Evolutionary conservation across 2,888 invertebrate genomes (phyloP).

Genomic region (Thumatha senex): DNA sequence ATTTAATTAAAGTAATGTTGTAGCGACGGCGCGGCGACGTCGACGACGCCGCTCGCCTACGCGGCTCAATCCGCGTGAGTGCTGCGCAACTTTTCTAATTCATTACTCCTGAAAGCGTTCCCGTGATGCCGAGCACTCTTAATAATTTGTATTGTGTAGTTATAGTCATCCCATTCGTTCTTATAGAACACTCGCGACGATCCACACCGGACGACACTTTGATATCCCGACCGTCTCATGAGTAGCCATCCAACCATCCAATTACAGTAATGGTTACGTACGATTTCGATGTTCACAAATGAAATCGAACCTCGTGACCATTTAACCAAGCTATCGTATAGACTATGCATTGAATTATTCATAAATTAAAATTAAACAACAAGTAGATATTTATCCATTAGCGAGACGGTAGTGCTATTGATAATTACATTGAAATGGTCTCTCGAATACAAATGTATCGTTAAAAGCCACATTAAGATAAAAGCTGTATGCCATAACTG

Average conservation of each 20-base stretch:
- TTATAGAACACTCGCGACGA: slow-evolving; percentile 15
- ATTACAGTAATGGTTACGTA: slow-evolving; percentile 54
- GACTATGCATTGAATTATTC: slow-evolving; percentile 57
- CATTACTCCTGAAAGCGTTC: slow-evolving; percentile 84
- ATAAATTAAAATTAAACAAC: slow-evolving; percentile 68
- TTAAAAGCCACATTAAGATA: slow-evolving; percentile 80
- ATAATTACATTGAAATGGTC: slow-evolving; percentile 72
- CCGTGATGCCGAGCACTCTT: slow-evolving; percentile 82
- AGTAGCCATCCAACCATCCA: slow-evolving; percentile 34
- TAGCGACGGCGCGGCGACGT: slow-evolving; percentile 72
- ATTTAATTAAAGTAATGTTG: slow-evolving; percentile 85
- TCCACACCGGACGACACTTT: slow-evolving; percentile 37
- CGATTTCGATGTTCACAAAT: slow-evolving; percentile 50
- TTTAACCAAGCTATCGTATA: slow-evolving; percentile 42
- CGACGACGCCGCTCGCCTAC: slow-evolving; percentile 43
- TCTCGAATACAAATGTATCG: slow-evolving; percentile 72
- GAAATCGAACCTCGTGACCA: slow-evolving; percentile 50
- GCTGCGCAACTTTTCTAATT: slow-evolving; percentile 84
- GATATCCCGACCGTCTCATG: slow-evolving; percentile 43
- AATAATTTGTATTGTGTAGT: slow-evolving; percentile 82
- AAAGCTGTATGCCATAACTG: slow-evolving; percentile 76
- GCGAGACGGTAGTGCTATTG: slow-evolving; percentile 60
- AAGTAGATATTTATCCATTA: slow-evolving; percentile 76
- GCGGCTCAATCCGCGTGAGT: slow-evolving; percentile 82
- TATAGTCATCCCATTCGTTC: slow-evolving; percentile 61